phyloP scores from a whole-genome alignment of 2,888 invertebrate genomes.

The Seira sanloemensis region DNA sequence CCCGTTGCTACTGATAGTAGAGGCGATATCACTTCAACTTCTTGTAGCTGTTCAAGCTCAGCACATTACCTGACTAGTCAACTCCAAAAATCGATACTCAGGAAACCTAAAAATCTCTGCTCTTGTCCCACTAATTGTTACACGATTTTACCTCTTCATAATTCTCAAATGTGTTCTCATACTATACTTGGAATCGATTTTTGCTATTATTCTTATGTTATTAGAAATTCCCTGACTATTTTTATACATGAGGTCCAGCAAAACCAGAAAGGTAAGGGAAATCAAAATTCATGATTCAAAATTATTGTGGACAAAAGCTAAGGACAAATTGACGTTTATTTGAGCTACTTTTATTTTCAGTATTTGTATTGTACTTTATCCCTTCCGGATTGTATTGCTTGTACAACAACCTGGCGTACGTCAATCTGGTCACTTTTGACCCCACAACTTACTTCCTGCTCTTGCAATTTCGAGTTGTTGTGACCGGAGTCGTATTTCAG shows the following conservation, averaged over 20 bases:
- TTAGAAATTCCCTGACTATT: conserved; percentile 80
- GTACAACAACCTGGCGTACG: conserved; percentile 95
- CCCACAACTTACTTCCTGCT: conserved; percentile 95
- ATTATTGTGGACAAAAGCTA: no score
- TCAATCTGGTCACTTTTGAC: conserved; percentile 93
- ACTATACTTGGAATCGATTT: not conserved
- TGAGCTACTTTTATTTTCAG: conserved; percentile 74
- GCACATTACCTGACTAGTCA: conserved; percentile 51
- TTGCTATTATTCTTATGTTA: conserved; percentile 75
- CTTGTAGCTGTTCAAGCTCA: conserved; percentile 44
- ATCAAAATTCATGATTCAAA: not conserved
- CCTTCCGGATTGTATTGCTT: conserved; percentile 94
- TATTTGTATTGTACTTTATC: conserved; percentile 89
- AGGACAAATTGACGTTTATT: not conserved
- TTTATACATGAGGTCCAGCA: conserved; percentile 79
- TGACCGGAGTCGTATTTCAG: conserved; percentile 94
- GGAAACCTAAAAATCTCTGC: conserved; percentile 26
- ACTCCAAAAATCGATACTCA: conserved; percentile 47
- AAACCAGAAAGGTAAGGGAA: conserved; percentile 77
- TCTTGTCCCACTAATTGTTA: conserved; percentile 24
- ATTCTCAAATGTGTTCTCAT: conserved; percentile 13
- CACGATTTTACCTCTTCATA: not conserved
- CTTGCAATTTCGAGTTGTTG: conserved; percentile 92
- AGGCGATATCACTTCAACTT: conserved; percentile 32
- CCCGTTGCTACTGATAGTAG: conserved; percentile 14